Percentiles rank a stretch among this genome's conserved stretches.
phyloP scores from a whole-genome alignment of 2,888 invertebrate genomes.

The Lithophane semibrunnea region DNA sequence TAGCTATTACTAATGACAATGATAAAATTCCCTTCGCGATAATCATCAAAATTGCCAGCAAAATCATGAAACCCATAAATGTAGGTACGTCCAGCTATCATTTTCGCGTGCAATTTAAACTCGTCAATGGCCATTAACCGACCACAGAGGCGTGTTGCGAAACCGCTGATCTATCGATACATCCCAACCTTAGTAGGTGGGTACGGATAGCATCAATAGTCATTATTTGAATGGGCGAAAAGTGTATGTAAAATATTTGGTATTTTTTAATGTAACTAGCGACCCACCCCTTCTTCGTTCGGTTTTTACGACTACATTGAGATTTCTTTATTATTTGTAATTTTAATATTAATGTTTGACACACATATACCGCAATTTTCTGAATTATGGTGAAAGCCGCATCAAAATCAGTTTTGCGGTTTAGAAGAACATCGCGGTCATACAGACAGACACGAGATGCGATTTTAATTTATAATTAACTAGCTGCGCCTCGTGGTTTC shows the following conservation, averaged over 20 bases:
- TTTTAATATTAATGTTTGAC: background rate
- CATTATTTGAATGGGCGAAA: background rate
- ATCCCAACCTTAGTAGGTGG: background rate
- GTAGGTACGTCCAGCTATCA: constrained; percentile 22
- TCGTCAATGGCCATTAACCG: constrained; percentile 44
- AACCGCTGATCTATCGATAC: constrained; percentile 50
- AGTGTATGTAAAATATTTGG: background rate
- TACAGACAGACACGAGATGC: background rate
- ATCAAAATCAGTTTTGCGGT: background rate
- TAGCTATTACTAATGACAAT: background rate
- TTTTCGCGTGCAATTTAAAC: constrained; percentile 44
- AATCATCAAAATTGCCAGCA: constrained; percentile 6
- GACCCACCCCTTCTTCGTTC: background rate
- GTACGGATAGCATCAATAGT: background rate
- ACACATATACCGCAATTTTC: background rate
- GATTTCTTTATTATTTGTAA: background rate
- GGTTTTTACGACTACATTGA: background rate
- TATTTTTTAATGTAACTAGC: background rate
- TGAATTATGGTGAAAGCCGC: background rate
- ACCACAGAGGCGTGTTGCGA: constrained; percentile 57
- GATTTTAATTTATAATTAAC: background rate
- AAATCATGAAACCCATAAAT: constrained; percentile 9
- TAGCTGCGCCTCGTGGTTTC: too few relatives aligned
- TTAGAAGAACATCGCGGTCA: background rate
- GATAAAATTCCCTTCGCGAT: background rate